A percentile compares a stretch with the other conserved stretches of the same genome.
Conservation (phyloP, 2,797 vertebrate genomes). For the Coreius guichenoti region DNA sequence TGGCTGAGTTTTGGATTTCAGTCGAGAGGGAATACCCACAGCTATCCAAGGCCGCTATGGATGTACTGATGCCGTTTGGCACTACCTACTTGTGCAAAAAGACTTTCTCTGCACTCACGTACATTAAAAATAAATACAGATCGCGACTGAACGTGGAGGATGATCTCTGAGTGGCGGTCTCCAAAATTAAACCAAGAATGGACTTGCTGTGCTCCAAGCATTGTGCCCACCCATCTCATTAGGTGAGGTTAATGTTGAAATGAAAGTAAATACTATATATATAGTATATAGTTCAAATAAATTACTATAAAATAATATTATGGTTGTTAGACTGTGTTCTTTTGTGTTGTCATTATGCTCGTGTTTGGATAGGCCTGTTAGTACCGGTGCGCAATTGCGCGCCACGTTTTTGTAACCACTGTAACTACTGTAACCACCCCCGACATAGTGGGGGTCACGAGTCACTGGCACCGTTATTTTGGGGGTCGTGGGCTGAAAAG, state of each 20-base stretch:
- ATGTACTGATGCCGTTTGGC: not conserved
- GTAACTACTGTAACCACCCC: not conserved
- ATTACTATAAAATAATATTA: too few species aligned
- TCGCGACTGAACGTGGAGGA: not conserved
- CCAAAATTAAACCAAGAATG: too few species aligned
- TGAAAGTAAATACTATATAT: not conserved
- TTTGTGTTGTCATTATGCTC: too few species aligned
- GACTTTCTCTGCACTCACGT: not conserved
- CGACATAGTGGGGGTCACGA: not conserved
- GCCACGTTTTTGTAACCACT: too few species aligned
- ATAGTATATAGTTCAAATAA: too few species aligned
- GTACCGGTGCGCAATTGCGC: too few species aligned
- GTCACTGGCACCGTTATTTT: too few species aligned
- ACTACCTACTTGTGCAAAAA: not conserved
- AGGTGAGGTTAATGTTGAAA: not conserved
- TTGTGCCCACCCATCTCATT: not conserved
- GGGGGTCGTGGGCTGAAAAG: too few species aligned
- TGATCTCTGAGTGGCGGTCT: not conserved
- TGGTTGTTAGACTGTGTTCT: too few species aligned
- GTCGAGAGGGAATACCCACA: not conserved
- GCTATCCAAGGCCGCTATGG: not conserved
- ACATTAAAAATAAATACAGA: slow-evolving; percentile 4
- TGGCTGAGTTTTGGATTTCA: slow-evolving; percentile 19
- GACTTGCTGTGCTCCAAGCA: not conserved
- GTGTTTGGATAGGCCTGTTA: too few species aligned